Evolutionary conservation across 2,113 vertebrate species (phyloP), one percentile per base, ranked within the genome.

Genomic region (Chroicocephalus ridibundus): DNA sequence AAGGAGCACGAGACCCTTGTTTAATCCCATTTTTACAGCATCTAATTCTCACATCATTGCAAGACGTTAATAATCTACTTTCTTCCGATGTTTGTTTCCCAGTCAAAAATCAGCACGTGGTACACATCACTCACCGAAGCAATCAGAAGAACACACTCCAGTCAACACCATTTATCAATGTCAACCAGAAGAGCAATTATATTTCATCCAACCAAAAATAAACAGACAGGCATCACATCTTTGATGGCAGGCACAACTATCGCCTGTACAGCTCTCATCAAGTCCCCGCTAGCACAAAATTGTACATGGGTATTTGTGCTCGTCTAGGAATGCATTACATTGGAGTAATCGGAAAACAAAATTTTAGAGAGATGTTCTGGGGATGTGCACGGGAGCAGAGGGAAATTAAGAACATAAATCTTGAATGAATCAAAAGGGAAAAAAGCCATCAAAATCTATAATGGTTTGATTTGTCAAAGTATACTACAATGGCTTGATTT

Each of bases 111-210:
- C 90, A 90, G 84, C 79, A 61, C 66, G 80, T 64, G 93, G 86
- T 60, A 70, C 69, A 27, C 29, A 25, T 83, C 94, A 89, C n/a
- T 78, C 87, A 83, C 44, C 55, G 93, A 82, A 91, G 96, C 93
- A 94, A 97, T 92, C 98, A 96, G 66, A 96, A 84, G 70, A 97
- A 92, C 72, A n/a, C 57, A 70, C 80, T 96, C 93, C 92, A 97
- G 94, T 96, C 95, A 97, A 93, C 87, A 88, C 82, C 96, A 96
- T 97, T 97, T 97, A 97, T 98, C 98, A 98, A 84, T 94, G 97
- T 98, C 98, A 97, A 89, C 96, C 62, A 5, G 12, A 88, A 83
- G 94, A 98, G 97, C 96, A 98, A 98, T 98, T 98, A 96, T 76
- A 96, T 88, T 94, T 95, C 82, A 96, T 65, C 90, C 94, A 86